phyloP scores from a whole-genome alignment of 1,140 invertebrate species.

The Orchestia grillus region DNA sequence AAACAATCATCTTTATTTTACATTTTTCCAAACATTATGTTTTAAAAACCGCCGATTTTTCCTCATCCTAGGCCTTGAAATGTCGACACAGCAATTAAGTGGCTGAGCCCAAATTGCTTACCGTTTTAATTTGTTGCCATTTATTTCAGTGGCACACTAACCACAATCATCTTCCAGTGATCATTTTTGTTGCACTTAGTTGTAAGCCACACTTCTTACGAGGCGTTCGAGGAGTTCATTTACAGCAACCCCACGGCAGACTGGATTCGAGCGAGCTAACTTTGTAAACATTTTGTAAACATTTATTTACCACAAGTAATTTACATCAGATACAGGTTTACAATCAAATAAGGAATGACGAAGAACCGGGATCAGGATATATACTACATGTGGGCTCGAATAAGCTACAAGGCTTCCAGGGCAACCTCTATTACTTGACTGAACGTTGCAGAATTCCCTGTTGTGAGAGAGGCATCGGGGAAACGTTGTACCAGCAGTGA shows the following conservation, averaged over 20 bases:
- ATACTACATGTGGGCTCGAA: no score
- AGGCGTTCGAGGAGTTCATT: neutral
- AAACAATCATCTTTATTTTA: no score
- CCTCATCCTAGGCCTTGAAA: neutral
- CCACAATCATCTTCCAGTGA: neutral
- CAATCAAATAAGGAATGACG: no score
- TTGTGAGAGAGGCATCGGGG: neutral
- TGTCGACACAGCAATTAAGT: neutral
- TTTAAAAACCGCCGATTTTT: neutral
- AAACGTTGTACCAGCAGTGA: neutral
- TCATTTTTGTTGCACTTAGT: neutral
- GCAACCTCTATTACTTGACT: no score
- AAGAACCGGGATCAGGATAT: no score
- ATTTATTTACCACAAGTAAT: no score
- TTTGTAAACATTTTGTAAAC: no score
- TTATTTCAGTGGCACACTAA: neutral
- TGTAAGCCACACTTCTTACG: neutral
- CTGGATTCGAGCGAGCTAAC: no score
- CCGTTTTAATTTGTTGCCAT: neutral
- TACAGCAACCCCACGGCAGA: no score
- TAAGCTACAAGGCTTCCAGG: no score
- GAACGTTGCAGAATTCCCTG: neutral
- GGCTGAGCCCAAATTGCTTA: neutral
- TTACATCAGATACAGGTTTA: no score
- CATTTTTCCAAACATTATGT: neutral